Conservation (phyloP, 2,797 vertebrate species). For the Rhabdomys pumilio region DNA sequence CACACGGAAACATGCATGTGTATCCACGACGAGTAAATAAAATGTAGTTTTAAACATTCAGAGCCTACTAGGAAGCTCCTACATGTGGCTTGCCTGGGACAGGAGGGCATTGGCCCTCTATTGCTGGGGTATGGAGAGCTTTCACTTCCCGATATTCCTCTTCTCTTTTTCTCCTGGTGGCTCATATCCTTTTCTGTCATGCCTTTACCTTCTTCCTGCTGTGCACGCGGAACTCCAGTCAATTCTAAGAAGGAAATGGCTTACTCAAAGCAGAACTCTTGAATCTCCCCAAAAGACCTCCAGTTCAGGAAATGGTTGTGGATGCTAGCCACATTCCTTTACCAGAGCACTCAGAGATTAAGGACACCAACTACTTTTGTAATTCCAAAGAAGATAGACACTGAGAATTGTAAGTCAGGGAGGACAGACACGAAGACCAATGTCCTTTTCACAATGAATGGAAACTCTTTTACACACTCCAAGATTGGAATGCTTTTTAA, state of each 20-base stretch:
- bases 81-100: fast-evolving
- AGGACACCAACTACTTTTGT: not conserved
- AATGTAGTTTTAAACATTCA: not conserved
- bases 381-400: not conserved
- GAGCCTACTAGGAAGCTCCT: not conserved
- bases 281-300: not conserved
- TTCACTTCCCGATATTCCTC: not conserved
- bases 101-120: too few relatives aligned
- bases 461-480: conserved; percentile 17
- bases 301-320: not conserved
- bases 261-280: not conserved
- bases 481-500: not conserved
- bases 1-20: not conserved
- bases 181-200: not conserved
- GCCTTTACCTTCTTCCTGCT: too few relatives aligned
- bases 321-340: fast-evolving
- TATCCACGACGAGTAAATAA: not conserved
- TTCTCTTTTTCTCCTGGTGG: not conserved
- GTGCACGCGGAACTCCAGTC: not conserved
- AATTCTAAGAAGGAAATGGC: not conserved
- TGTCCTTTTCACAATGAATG: not conserved
- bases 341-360: not conserved
- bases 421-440: not conserved
- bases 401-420: not conserved
- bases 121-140: not conserved